Evolutionary conservation across 2,113 vertebrate species (phyloP).

Genomic region (Leptobrachium ailaonicum): DNA sequence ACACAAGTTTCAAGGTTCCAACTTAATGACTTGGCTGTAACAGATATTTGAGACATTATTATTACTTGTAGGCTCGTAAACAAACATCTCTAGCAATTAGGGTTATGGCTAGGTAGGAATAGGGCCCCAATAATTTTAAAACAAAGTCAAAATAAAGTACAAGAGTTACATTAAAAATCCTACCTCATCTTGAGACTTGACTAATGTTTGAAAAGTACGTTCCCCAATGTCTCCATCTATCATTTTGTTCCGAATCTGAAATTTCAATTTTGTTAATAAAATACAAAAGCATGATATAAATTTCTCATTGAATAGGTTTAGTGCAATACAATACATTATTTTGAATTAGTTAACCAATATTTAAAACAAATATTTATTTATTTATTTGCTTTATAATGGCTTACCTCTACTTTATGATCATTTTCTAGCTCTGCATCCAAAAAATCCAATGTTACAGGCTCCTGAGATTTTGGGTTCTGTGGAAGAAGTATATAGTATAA

Average conservation of each 20-base stretch:
- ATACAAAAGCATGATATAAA: background rate
- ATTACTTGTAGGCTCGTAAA: too few relatives aligned
- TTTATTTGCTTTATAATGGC: conserved; percentile 21
- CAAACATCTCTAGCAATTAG: too few relatives aligned
- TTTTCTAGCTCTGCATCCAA: conserved; percentile 95
- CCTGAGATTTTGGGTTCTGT: conserved; percentile 98
- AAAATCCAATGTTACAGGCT: conserved; percentile 94
- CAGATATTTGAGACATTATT: too few relatives aligned
- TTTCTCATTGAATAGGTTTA: too few relatives aligned
- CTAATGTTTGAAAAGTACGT: conserved; percentile 87
- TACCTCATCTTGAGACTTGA: conserved; percentile 98
- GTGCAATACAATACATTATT: too few relatives aligned
- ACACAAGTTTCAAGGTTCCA: too few relatives aligned
- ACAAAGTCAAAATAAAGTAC: too few relatives aligned
- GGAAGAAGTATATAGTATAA: conserved; percentile 51
- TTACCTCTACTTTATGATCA: conserved; percentile 94
- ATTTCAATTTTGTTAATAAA: background rate
- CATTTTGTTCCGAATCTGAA: conserved; percentile 93
- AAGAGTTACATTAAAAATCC: conserved; percentile 43
- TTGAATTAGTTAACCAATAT: background rate
- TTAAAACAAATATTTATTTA: background rate
- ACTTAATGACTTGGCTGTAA: too few relatives aligned
- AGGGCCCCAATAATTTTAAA: too few relatives aligned
- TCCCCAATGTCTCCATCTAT: conserved; percentile 93
- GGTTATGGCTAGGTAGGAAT: too few relatives aligned